Evolutionary conservation across 2,797 vertebrate species (phyloP), one percentile per base, ranked within the genome.

Genomic region (Urophycis tenuis): DNA sequence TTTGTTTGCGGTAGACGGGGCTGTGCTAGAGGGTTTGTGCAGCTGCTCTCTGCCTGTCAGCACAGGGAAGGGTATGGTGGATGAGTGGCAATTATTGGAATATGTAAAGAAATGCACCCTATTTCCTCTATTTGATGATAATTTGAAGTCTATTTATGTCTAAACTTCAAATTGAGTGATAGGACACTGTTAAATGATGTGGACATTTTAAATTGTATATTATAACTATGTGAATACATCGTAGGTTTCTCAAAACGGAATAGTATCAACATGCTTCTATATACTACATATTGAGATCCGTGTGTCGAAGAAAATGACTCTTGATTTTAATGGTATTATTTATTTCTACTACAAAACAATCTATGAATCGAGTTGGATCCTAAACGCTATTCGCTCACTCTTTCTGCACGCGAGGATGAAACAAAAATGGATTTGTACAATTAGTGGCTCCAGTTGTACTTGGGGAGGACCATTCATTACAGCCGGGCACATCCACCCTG

Each of bases 361-460:
- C 30, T 53, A 22, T 22, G 19, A 7, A 53, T 53, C 72, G 77
- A 3, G 77, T 75, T 53, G 74, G 77, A 85, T 64, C 74, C 49
- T 53, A 15, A 41, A 41, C 14, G 39, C 17, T 41, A 41, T 12
- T 15, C 14, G 9, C 76, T 19, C 80, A 53, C 79, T 29, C 67
- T 12, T 70, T 31, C 75, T 78, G 72, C 82, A 86, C 82, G 76
- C 73, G 74, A 77, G 74, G 85, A 49, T 12, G 25, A 30, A 67
- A 67, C 60, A 36, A 74, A 83, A 88, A 88, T 88, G 88, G 85
- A 79, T 88, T 85, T 89, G 85, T 91, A 90, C 88, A 91, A 92
- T 92, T 92, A 91, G 87, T 75, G 34, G 81, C 82, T 87, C 87
- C 89, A 87, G 89, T 91, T 89, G 90, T 88, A 89, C 87, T 88